Evolutionary conservation across 2,888 invertebrate genomes (phyloP), one percentile per base, ranked within the genome.

Genomic region (Lampropteryx suffumata): DNA sequence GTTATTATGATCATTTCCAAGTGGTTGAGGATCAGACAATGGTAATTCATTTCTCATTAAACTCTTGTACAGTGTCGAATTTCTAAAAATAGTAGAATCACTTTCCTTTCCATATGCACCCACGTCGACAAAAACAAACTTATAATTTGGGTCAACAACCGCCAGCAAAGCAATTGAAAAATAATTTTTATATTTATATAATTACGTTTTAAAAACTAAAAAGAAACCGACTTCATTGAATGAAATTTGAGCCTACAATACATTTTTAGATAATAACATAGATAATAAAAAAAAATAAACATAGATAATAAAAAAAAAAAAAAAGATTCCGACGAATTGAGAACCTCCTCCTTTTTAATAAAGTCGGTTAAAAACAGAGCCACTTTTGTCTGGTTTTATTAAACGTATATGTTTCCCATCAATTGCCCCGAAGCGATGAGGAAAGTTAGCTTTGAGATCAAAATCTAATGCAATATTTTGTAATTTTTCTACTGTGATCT

Each of bases 71-170:
- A 66, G 61, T 28, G 5, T 50, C 28, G 59, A 50, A 35, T 66
- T 62, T 28, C 61, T 52, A 54, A 62, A 65, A 57, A 68, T 56
- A 57, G 62, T 62, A 29, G 55, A 55, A 48, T 55, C 52, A 42
- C 55, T 36, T 44, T 57, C 52, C 33, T 56, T 51, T 3, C 56
- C 54, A 45, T 10, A 24, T 30, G 12, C 47, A 45, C 39, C 46
- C 5, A 46, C 13, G 32, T 46, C 46, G 10, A 33, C 39, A 46
- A 28, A 46, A 32, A 43, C 34, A 35, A 57, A 59, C 26, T 47
- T 57, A 33, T 57, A 57, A 37, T 57, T 53, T 24, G 57, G 39
- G 33, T 59, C 56, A 8, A 55, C 54, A 47, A 50, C 33, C 21
- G 59, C 57, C 26, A 65, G 0, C 28, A 64, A 56, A 13, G 60